Evolutionary conservation across 1,140 invertebrate species (phyloP), one percentile per base, ranked within the genome.

Genomic region (Lasioglossum baleicum): DNA sequence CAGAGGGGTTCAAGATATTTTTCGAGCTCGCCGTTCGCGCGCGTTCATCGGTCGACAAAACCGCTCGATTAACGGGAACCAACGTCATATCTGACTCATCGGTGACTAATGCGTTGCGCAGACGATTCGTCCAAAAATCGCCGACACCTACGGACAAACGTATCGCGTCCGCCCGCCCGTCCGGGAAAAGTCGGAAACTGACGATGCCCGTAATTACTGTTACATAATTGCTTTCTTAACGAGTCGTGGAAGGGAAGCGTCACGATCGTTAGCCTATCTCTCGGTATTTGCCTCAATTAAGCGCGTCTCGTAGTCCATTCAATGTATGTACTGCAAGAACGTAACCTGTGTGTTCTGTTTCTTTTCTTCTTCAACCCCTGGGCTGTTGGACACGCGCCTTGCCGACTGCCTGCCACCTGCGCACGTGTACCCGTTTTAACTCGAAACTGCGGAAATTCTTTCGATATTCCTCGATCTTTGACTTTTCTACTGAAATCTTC

Each of bases 11-110:
- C 26, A 63, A 68, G 56, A 61, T 70, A 48, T 69, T 20, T 17
- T 76, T 40, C 35, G 10, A 26, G 8, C 15, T 40, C 17, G 22
- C 40, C 6, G 53, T 75, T 51, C 63, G 63, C 53, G 20, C 35
- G 53, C 69, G 42, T 5, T 4, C 31, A 68, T 58, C 26, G 15
- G 20, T 60, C 44, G 79, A 78, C 81, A 70, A 81, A 53, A 64
- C 42, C 42, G 73, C 48, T 75, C 70, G 83, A 84, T 84, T 81
- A 85, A 85, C 83, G 79, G 75, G 58, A 7, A 72, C 58, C 70
- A 56, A 77, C 77, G 44, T 72, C 6, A 15, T 75, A 83, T 73
- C 76, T 86, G 85, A 86, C 76, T 87, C 85, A 86, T 85, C 82
- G 75, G 51, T 73, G 73, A 86, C 72, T 78, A 84, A 75, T 76